Conservation (phyloP, 2,888 invertebrate genomes). For the Hoplodrina blanda region DNA sequence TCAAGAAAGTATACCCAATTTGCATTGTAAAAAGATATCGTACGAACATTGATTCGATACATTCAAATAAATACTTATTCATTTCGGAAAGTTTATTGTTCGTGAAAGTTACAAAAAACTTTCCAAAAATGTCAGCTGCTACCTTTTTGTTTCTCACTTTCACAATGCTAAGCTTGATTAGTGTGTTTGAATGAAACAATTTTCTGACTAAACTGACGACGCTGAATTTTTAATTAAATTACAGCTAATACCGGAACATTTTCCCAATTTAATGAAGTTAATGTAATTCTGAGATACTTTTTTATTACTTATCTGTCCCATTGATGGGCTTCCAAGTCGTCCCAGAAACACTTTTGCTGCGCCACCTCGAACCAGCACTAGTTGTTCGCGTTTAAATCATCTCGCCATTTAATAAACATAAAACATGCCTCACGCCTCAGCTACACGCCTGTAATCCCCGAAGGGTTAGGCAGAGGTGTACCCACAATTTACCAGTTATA, state of each 20-base stretch:
- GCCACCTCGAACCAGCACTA: no score
- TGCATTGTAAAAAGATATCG: background rate
- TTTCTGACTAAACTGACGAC: background rate
- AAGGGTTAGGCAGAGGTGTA: no score
- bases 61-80: slow-evolving; percentile 15
- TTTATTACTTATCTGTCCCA: no score
- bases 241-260: background rate
- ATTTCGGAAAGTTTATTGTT: slow-evolving; percentile 10
- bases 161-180: slow-evolving; percentile 49
- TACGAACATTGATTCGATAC: background rate
- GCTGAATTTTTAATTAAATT: slow-evolving; percentile 5
- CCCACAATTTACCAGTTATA: no score
- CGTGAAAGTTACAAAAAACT: slow-evolving; percentile 50
- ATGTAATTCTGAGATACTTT: background rate
- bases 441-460: no score
- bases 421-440: no score
- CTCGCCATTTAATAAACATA: no score
- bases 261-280: slow-evolving; percentile 6
- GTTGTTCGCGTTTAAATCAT: no score
- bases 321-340: no score
- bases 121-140: slow-evolving; percentile 40
- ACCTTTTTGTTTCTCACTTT: slow-evolving; percentile 45
- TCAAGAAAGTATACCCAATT: background rate
- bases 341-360: no score
- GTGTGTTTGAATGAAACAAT: slow-evolving; percentile 26